These are phyloP conservation scores for Parapsyche elsis DNA, from an alignment of 1,140 invertebrate genomes.

Conservation along the genomic window DNA sequence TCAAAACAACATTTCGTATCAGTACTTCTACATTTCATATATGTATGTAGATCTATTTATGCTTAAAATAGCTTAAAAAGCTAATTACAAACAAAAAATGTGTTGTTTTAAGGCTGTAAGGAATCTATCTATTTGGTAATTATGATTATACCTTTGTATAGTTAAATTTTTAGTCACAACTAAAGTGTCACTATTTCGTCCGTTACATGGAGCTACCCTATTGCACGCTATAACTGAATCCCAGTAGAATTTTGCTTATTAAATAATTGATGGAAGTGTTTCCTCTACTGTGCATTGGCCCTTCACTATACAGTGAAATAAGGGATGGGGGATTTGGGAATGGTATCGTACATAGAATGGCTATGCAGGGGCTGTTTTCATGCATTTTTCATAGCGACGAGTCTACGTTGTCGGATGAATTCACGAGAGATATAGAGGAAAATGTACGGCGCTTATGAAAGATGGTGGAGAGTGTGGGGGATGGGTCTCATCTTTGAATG, in stretches of 20 bases:
- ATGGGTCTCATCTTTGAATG: constrained; percentile 2
- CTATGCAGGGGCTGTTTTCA: constrained; percentile 22
- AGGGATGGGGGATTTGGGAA: neutral
- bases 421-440: neutral
- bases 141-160: no score
- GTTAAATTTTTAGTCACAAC: no score
- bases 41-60: no score
- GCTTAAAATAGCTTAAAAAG: no score
- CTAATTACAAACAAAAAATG: no score
- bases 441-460: constrained; percentile 9
- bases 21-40: no score
- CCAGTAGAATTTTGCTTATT: neutral
- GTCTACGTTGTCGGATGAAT: constrained; percentile 2
- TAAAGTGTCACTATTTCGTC: no score
- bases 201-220: no score
- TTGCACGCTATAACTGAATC: neutral
- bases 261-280: neutral
- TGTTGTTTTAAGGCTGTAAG: no score
- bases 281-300: neutral
- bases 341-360: neutral
- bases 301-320: neutral
- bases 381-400: constrained; percentile 29
- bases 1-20: no score
- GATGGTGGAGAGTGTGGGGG: neutral
- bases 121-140: no score